Conservation (phyloP, 1,140 invertebrate genomes). For the Conus ventricosus region DNA sequence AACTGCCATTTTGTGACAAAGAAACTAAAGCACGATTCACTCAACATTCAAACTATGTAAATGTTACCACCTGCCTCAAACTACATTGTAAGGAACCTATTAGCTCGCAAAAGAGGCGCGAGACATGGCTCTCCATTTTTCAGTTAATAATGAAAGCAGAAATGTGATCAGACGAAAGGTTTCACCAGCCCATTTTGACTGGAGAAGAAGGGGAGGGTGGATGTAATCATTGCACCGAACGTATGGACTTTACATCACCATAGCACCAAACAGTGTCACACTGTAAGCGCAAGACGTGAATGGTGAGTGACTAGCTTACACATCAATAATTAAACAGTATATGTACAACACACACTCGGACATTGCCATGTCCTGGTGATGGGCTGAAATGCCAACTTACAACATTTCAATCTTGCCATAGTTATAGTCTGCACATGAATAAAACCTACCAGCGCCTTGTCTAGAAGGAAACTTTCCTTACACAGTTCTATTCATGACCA, state of each 20-base stretch:
- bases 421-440: neutral
- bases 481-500: no score
- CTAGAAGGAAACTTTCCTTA: no score
- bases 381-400: neutral
- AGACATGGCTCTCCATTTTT: no score
- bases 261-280: slow-evolving; percentile 4
- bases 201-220: neutral
- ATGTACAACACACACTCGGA: neutral
- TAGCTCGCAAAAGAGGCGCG: no score
- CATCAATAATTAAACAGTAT: slow-evolving; percentile 9
- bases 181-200: no score
- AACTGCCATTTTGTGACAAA: no score
- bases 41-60: no score
- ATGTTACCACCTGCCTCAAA: no score
- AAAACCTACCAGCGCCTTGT: neutral
- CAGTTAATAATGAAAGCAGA: no score
- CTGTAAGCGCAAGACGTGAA: neutral
- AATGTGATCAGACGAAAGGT: no score
- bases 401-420: neutral
- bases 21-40: no score
- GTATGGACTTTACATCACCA: slow-evolving; percentile 6
- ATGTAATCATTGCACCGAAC: slow-evolving; percentile 11
- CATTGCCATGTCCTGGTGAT: neutral
- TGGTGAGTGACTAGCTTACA: slow-evolving; percentile 11
- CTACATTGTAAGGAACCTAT: no score